Evolutionary conservation across 2,888 invertebrate species (phyloP).

Genomic region (Holacanthella duospinosa): DNA sequence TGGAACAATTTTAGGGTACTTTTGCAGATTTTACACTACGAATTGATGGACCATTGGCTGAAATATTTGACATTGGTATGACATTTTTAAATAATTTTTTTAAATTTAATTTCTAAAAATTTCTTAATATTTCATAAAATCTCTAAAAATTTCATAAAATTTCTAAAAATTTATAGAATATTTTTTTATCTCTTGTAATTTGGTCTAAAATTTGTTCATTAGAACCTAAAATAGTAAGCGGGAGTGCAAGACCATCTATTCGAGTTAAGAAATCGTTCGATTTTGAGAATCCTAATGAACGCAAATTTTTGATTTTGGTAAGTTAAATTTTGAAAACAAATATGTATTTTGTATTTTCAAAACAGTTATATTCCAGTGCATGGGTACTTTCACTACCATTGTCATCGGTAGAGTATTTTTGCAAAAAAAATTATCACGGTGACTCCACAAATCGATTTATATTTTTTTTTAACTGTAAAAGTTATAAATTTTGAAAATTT

Average conservation of each 20-base stretch:
- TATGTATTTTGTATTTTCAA: background rate
- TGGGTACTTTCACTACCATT: background rate
- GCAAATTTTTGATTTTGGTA: slow-evolving; percentile 76
- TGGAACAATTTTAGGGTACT: slow-evolving; percentile 53
- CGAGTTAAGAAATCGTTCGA: slow-evolving; percentile 70
- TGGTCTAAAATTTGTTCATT: too few relatives aligned
- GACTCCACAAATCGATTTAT: background rate
- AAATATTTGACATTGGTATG: slow-evolving; percentile 55
- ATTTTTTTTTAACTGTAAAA: background rate
- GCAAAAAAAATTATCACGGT: background rate
- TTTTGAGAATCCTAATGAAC: slow-evolving; percentile 82
- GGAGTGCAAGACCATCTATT: slow-evolving; percentile 70
- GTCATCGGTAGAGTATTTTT: background rate
- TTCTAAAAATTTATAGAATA: too few relatives aligned
- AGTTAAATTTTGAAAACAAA: slow-evolving; percentile 32
- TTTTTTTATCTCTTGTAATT: too few relatives aligned
- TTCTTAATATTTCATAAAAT: background rate
- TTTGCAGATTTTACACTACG: slow-evolving; percentile 72
- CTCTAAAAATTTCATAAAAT: background rate
- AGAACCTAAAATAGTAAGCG: slow-evolving; percentile 66
- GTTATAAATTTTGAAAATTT: background rate
- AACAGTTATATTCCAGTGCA: background rate
- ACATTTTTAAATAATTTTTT: background rate
- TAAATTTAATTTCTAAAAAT: background rate
- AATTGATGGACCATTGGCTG: slow-evolving; percentile 66